A percentile compares a stretch with the other conserved stretches of the same genome.
Evolutionary conservation across 2,113 vertebrate genomes (phyloP).

Genomic region (Salvelinus namaycush): DNA sequence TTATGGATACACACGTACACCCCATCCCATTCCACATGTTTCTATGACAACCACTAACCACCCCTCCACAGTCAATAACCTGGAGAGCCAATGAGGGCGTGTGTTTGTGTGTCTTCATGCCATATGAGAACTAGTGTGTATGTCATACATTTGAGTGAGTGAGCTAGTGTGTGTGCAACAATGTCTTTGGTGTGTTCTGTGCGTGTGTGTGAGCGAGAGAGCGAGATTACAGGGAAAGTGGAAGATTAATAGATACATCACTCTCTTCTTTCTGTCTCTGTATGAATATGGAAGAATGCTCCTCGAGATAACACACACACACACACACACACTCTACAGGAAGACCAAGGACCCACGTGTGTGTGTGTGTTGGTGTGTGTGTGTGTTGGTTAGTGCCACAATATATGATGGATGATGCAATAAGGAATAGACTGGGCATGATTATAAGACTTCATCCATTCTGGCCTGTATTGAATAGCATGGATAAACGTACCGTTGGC

Average conservation of each 20-base stretch:
- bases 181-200: too few relatives aligned
- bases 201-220: neutral
- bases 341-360: neutral
- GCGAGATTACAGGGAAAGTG: too few relatives aligned
- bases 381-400: slow-evolving; percentile 5
- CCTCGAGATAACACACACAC: slow-evolving; percentile 13
- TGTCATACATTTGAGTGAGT: neutral
- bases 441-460: slow-evolving; percentile 11
- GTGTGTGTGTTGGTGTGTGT: neutral
- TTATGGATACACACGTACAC: slow-evolving; percentile 42
- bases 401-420: slow-evolving; percentile 52
- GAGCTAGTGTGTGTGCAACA: neutral
- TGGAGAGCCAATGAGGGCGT: slow-evolving; percentile 41
- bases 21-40: slow-evolving; percentile 37
- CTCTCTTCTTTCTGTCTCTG: slow-evolving; percentile 24
- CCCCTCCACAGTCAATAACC: slow-evolving; percentile 23
- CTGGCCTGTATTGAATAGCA: too few relatives aligned
- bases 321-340: neutral
- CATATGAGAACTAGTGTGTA: slow-evolving; percentile 13
- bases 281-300: slow-evolving; percentile 8
- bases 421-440: slow-evolving; percentile 24
- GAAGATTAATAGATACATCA: slow-evolving; percentile 51
- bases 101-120: slow-evolving; percentile 19
- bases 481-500: too few relatives aligned
- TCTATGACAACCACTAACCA: slow-evolving; percentile 53